These are phyloP conservation scores for Dasyurus viverrinus DNA, from an alignment of 2,113 vertebrate genomes.

Conservation along the genomic window DNA sequence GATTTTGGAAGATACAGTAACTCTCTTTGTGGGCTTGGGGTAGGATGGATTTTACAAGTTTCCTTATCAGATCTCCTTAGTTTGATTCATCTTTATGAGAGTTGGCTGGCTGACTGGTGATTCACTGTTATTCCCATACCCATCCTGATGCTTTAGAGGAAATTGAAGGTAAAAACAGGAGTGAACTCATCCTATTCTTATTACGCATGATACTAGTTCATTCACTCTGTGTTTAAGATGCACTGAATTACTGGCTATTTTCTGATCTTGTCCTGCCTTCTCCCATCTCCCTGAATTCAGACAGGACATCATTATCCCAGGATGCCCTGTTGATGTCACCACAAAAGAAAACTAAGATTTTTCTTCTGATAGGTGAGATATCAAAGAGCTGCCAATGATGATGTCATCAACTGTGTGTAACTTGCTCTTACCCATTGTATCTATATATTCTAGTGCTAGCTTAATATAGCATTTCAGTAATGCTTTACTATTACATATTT, in stretches of 20 bases:
- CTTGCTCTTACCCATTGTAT: slow-evolving; percentile 46
- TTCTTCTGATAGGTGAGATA: slow-evolving; percentile 31
- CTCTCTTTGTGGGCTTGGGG: slow-evolving; percentile 69
- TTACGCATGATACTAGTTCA: background rate
- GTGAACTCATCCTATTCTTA: slow-evolving; percentile 18
- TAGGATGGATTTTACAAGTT: slow-evolving; percentile 76
- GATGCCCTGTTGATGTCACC: background rate
- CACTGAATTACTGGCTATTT: background rate
- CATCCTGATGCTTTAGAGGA: slow-evolving; percentile 57
- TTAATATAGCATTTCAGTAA: slow-evolving; percentile 52
- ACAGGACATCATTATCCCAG: background rate
- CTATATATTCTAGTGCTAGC: slow-evolving; percentile 11
- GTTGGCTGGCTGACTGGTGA: slow-evolving; percentile 36
- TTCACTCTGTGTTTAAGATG: background rate
- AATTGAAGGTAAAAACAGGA: slow-evolving; percentile 19
- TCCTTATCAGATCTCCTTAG: slow-evolving; percentile 80
- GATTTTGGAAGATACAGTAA: slow-evolving; percentile 83
- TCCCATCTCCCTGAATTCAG: background rate
- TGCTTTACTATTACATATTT: background rate
- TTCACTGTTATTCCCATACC: slow-evolving; percentile 47
- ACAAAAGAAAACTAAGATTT: slow-evolving; percentile 7
- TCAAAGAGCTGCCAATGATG: slow-evolving; percentile 8
- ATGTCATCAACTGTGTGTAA: slow-evolving; percentile 19
- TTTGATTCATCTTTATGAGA: slow-evolving; percentile 78
- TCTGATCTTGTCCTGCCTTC: background rate